Percentiles rank a stretch among this genome's conserved stretches.
phyloP scores from a whole-genome alignment of 2,888 invertebrate genomes.

The Anagyrus pseudococci region DNA sequence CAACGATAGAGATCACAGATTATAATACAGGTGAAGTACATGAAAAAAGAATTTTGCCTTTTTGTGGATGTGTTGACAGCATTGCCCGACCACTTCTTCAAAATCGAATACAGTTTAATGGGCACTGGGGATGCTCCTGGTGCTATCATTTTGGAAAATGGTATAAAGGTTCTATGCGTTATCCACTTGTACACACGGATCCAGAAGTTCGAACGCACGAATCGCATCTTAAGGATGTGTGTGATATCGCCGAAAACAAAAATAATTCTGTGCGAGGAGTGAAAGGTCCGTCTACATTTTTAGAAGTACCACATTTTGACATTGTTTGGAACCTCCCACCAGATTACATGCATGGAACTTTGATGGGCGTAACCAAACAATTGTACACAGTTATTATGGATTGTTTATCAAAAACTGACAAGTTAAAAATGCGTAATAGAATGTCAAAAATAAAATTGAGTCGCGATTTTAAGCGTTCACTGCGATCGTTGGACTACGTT shows the following conservation, averaged over 20 bases:
- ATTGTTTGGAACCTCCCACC: constrained; percentile 18
- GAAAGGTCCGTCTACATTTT: constrained; percentile 16
- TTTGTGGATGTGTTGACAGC: constrained; percentile 36
- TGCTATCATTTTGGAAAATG: constrained; percentile 36
- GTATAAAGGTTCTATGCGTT: constrained; percentile 4
- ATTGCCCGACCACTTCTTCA: constrained; percentile 37
- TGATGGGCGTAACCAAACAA: constrained; percentile 20
- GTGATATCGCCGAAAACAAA: background rate
- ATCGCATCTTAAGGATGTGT: constrained; percentile 7
- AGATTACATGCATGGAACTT: constrained; percentile 28
- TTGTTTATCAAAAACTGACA: background rate
- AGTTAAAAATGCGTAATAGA: background rate
- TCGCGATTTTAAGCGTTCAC: constrained; percentile 4
- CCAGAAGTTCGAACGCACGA: constrained; percentile 13
- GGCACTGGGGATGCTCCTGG: constrained; percentile 38
- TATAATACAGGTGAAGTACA: background rate
- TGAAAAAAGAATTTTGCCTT: constrained; percentile 15
- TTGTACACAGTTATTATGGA: constrained; percentile 14
- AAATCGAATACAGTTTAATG: constrained; percentile 37
- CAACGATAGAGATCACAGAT: constrained; percentile 21
- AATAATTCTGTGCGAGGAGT: constrained; percentile 1
- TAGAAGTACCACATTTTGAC: constrained; percentile 5
- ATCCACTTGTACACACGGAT: constrained; percentile 12
- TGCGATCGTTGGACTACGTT: background rate
- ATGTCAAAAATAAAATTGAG: constrained; percentile 1